Base-by-base conservation (phyloP, 30 jellyfish, hydroid and myxozoan genomes). In the Aurelia sp. region DNA sequence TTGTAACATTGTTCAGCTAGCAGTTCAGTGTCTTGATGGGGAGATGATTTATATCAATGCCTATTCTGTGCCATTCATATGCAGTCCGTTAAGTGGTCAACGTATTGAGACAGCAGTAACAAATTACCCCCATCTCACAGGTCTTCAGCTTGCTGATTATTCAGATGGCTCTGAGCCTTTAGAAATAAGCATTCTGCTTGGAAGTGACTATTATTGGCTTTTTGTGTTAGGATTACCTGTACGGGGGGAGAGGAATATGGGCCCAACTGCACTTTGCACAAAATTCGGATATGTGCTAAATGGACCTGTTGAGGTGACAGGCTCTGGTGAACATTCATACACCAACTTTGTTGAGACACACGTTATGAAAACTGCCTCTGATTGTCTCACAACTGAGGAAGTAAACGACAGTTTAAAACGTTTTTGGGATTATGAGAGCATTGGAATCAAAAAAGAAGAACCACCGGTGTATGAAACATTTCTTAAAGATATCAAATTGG, bases 51-150 rank as follows among this genome's bases (percentile, higher is more conserved):
- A 15, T 31, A 66, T 80, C 10, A 62, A 82, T 5, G 92, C 78
- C 65, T 31, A 52, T 72, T 76, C 50, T 9, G 80, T 70, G 59
- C 86, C 86, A 4, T 53, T 31, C 24, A 82, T 67, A 50, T 82
- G 92, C 85, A 58, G 76, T 20, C 92, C 86, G 8, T 13, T 82
- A 12, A 82, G 79, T 71, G 41, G 60, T 57, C 92, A 82, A 41
- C 41, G 35, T 12, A 12, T 82, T 19, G 16, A 50, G 18, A 5
- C 31, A 12, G 92, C 85, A 8, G 40, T 67, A 9, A 52, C 20
- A 13, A 82, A 82, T 10, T 70, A 72, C 59, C 72, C 75, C 5
- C 78, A 67, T 38, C 55, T 82, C 86, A 13, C 59, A 22, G 70
- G 70, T 17, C 70, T 68, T 16, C 57, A 53, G 13, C 79, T 82